phyloP scores from a whole-genome alignment of 2,797 vertebrate species.

The Mus caroli region DNA sequence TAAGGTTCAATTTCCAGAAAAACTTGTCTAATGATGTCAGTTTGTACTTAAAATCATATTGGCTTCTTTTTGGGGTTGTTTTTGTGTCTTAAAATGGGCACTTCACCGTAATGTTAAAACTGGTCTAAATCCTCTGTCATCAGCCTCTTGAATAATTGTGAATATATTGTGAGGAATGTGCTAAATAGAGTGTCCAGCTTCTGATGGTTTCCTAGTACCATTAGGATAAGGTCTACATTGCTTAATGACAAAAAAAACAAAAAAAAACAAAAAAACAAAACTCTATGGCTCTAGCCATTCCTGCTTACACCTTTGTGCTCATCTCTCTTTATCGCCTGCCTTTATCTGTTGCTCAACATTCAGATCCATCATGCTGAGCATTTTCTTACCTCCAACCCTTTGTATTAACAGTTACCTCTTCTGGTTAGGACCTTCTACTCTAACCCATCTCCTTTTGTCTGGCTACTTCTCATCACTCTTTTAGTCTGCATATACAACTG shows the following conservation, averaged over 20 bases:
- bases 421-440: not conserved
- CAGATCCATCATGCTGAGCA: not conserved
- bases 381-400: not conserved
- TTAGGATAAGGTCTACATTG: slow-evolving; percentile 41
- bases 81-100: not conserved
- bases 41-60: slow-evolving; percentile 61
- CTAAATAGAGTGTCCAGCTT: not conserved
- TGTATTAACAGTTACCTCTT: not conserved
- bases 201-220: slow-evolving; percentile 24
- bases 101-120: not conserved
- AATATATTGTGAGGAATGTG: not conserved
- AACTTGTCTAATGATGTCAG: not conserved
- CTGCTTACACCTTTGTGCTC: not conserved
- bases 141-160: not conserved
- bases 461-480: slow-evolving; percentile 23
- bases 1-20: slow-evolving; percentile 25
- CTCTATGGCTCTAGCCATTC: not conserved
- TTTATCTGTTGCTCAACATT: not conserved
- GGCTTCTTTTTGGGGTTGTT: not conserved
- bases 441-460: slow-evolving; percentile 10
- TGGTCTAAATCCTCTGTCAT: not conserved
- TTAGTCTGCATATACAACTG: not conserved
- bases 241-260: slow-evolving; percentile 10
- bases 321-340: not conserved
- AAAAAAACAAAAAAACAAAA: not conserved